Percentiles rank a stretch among this genome's conserved stretches.
Evolutionary conservation across 2,888 invertebrate genomes (phyloP).

Genomic region (Meganola albula): DNA sequence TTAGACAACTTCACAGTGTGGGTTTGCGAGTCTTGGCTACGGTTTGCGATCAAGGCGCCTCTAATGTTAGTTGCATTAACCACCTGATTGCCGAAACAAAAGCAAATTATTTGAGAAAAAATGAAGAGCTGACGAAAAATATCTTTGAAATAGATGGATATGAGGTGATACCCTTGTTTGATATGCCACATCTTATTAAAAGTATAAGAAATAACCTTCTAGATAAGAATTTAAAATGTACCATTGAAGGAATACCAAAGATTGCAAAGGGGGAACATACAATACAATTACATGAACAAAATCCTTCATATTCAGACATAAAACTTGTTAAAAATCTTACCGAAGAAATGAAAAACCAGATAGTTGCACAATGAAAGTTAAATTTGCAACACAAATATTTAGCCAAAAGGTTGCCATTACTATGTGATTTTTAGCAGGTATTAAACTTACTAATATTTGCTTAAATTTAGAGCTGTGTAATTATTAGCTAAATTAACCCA

Average conservation of each 20-base stretch:
- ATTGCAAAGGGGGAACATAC: slow-evolving; percentile 1
- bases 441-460: too few relatives aligned
- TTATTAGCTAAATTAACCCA: too few relatives aligned
- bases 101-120: not conserved
- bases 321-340: slow-evolving; percentile 1
- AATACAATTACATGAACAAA: not conserved
- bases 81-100: not conserved
- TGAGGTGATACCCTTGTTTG: slow-evolving; percentile 1
- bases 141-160: not conserved
- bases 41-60: slow-evolving; percentile 4
- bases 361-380: slow-evolving; percentile 4
- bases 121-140: not conserved
- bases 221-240: not conserved
- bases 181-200: slow-evolving; percentile 5
- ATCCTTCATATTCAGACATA: not conserved
- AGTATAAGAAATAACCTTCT: slow-evolving; percentile 4
- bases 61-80: slow-evolving; percentile 2
- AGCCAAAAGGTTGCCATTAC: too few relatives aligned
- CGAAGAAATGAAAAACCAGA: slow-evolving; percentile 3
- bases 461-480: too few relatives aligned
- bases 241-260: not conserved
- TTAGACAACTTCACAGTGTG: slow-evolving; percentile 2
- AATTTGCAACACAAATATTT: slow-evolving; percentile 8
- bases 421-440: too few relatives aligned
- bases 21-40: slow-evolving; percentile 3